Base-by-base conservation (phyloP, 2,113 vertebrate species). In the Gavialis gangeticus region DNA sequence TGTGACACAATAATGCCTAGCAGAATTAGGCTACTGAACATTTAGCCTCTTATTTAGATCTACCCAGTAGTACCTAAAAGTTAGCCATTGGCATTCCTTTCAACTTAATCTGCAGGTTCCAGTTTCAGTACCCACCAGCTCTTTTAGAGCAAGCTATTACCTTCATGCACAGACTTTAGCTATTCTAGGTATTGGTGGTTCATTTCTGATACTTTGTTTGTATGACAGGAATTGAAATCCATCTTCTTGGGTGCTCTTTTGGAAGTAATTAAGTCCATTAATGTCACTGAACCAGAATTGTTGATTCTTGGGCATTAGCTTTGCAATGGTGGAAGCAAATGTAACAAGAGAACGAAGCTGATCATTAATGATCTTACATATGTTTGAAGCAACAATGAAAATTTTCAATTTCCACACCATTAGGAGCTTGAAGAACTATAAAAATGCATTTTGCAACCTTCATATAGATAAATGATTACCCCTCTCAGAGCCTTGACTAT, bases 401-500 rank as follows among this genome's bases (percentile, higher is more conserved):
- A 77, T 96, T 46, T 85, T 96, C 63, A 1, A 81, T 97, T 96
- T 97, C 88, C 90, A 92, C 6, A 0, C 76, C 85, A 96, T 95
- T 95, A 97, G 84, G 55, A 92, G 46, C 28, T 89, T 81, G 64
- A 88, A 94, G 88, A 92, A 93, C 81, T 91, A 91, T 84, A 92
- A 91, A 92, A 94, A 78, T 81, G 27, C 69, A 76, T 87, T 94
- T 96, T 93, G 75, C 90, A 93, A 19, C 85, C 73, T 82, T 94
- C 10, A 0, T 75, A 82, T 64, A 78, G 92, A 95, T 90, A 95
- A 96, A 85, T 89, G 95, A 91, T 92, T 83, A 55, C 89, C 93
- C 46, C 86, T 95, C n/a, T 95, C 92, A 95, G 93, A 87, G 5
- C 14, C 83, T 94, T 85, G 89, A 88, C 75, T 89, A 75, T 62